Evolutionary conservation across 2,888 invertebrate genomes (phyloP), one percentile per base, ranked within the genome.

Genomic region (Platerodrilus igneus): DNA sequence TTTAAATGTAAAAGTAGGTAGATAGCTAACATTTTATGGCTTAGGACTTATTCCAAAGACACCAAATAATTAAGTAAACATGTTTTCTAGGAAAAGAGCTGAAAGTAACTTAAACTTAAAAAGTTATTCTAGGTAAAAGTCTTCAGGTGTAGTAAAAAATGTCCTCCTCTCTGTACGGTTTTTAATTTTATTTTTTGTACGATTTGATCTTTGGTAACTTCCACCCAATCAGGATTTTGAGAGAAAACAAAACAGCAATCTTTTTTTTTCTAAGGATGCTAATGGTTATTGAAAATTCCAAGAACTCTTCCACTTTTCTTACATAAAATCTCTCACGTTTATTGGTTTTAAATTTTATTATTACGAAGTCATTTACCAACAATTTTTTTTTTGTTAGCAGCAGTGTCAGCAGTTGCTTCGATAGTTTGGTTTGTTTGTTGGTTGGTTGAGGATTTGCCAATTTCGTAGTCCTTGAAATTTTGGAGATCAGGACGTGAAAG

Each of bases 151-250:
- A n/a, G n/a, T n/a, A n/a, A 10, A 3, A 10, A 25, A 11, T 13
- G 7, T 7, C 4, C 13, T 25, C 11, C 3, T 25, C 4, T 10
- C n/a, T 13, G 4, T 25, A 25, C 13, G 13, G 11, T 25, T 25
- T 25, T 10, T 11, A n/a, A n/a, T 25, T 25, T 11, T 25, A 25
- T 25, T 10, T 25, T 25, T 25, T 25, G n/a, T 25, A 25, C 11
- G 13, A 25, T 25, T 25, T 25, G 25, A 25, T 25, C 11, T 25
- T 25, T 25, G n/a, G n/a, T 5, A 25, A 23, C 25, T 3, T 5
- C 11, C 4, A 14, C n/a, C n/a, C 4, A 10, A 25, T 25, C 11
- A 4, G 11, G 11, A 25, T 10, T 25, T 10, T 25, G 10, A 10
- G 25, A 14, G 13, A 10, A 25, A 4, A 25, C n/a, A n/a, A n/a